Evolutionary conservation across 2,113 vertebrate genomes (phyloP).

Genomic region (Daubentonia madagascariensis): DNA sequence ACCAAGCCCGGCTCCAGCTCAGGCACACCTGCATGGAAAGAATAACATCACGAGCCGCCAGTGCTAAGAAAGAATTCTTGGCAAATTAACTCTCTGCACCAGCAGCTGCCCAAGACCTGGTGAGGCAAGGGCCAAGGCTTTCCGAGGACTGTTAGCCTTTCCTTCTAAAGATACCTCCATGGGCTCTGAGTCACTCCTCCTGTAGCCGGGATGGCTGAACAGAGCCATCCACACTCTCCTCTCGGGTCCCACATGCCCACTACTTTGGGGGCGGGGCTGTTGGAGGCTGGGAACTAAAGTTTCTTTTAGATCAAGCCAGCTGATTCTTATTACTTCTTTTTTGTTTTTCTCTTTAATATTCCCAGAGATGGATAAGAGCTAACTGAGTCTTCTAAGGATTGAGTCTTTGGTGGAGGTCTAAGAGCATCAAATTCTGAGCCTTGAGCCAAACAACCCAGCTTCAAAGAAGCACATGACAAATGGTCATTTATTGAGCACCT

Average conservation of each 20-base stretch:
- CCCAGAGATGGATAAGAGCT: no score
- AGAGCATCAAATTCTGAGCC: not conserved
- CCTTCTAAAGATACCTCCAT: not conserved
- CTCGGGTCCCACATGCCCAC: not conserved
- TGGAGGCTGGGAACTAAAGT: not conserved
- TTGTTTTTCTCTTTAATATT: no score
- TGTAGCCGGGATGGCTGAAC: not conserved
- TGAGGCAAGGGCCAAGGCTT: not conserved
- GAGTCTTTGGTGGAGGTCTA: not conserved
- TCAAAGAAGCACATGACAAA: not conserved
- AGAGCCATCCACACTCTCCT: not conserved
- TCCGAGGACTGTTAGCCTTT: not conserved
- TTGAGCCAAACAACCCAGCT: not conserved
- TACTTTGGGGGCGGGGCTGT: not conserved
- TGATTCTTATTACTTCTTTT: not conserved
- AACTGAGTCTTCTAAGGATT: not conserved
- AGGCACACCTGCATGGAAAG: constrained; percentile 65
- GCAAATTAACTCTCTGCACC: not conserved
- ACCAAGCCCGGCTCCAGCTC: not conserved
- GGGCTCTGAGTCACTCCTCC: not conserved
- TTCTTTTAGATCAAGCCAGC: not conserved
- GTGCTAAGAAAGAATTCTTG: not conserved
- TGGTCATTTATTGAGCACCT: accelerated
- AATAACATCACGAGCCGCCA: not conserved
- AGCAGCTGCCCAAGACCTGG: not conserved